phyloP scores from a whole-genome alignment of 2,888 invertebrate species.

The Tinea trinotella region DNA sequence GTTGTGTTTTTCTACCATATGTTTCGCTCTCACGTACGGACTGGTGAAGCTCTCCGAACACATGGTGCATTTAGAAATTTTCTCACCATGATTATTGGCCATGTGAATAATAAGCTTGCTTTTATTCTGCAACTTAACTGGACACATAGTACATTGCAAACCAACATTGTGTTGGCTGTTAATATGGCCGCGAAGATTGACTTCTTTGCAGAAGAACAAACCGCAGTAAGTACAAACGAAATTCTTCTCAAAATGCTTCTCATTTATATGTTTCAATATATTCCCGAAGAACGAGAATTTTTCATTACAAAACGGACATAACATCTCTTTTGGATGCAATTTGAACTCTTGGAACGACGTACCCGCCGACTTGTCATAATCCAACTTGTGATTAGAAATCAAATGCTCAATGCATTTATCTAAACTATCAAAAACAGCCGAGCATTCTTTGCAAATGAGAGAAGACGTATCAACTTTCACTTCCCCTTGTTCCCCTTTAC shows the following conservation, averaged over 20 bases:
- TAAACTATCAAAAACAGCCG: constrained; percentile 45
- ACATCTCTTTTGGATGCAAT: constrained; percentile 40
- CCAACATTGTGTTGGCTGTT: constrained; percentile 1
- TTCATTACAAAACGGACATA: constrained; percentile 43
- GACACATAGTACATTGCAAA: constrained; percentile 1
- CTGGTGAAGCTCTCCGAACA: constrained; percentile 47
- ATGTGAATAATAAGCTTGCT: constrained; percentile 29
- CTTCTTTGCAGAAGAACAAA: constrained; percentile 24
- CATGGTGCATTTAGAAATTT: constrained; percentile 39
- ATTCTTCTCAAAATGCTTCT: constrained; percentile 43
- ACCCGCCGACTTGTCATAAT: constrained; percentile 36
- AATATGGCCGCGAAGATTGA: constrained; percentile 14
- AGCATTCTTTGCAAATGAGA: constrained; percentile 52
- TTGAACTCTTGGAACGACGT: constrained; percentile 38
- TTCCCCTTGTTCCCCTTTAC: constrained; percentile 42
- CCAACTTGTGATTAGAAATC: constrained; percentile 49
- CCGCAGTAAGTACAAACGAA: constrained; percentile 49
- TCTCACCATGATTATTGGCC: constrained; percentile 40
- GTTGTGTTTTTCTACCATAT: constrained; percentile 38
- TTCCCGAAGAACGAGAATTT: constrained; percentile 41
- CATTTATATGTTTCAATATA: constrained; percentile 43
- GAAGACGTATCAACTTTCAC: constrained; percentile 48
- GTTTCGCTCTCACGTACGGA: constrained; percentile 42
- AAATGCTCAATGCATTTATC: constrained; percentile 52
- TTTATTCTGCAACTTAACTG: constrained; percentile 2